Base-by-base conservation (phyloP, 2,113 vertebrate species). In the Gadus chalcogrammus region DNA sequence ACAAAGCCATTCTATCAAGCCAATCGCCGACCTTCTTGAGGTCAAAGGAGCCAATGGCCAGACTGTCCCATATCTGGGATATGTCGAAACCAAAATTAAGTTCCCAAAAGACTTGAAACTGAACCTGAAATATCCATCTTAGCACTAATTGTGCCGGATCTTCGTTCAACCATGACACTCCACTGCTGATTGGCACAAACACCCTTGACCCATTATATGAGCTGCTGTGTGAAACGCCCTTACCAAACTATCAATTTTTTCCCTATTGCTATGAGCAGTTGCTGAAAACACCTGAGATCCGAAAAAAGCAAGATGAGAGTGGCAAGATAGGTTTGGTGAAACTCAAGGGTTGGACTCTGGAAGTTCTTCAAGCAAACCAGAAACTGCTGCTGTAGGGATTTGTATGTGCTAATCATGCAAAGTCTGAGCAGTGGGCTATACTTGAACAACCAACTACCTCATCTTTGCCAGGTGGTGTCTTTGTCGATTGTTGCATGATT, bases 171-270 rank as follows among this genome's bases (percentile, higher is more conserved):
- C 6, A 4, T 31, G 12, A 64, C 9, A 16, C 7, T 3, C 24
- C 24, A 64, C 24, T 64, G 24, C 27, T 64, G 6, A 64, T 64
- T 31, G 62, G 62, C 24, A 64, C 62, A 12, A 64, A 64, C 22
- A 35, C 62, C 27, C 27, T 31, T 31, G 28, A 64, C 15, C 15
- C 12, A 7, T 28, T 64, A 28, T 64, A 64, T 31, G 24, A 64
- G 61, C 22, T 28, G 24, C 27, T 28, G 9, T 15, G 27, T 15
- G 24, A 31, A 8, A 28, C 2, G 12, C 6, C 61, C 27, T 61
- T 61, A 7, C 60, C 24, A 15, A 15, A 20, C 24, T 61, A 7
- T 7, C 20, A 61, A 20, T 61, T 0, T 7, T 15, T 61, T 24
- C 60, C 60, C 60, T 35, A 64, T 17, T 5, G 27, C 24, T 64